These are phyloP conservation scores for Bradypus variegatus DNA, from an alignment of 2,797 vertebrate genomes.

Conservation along the genomic window DNA sequence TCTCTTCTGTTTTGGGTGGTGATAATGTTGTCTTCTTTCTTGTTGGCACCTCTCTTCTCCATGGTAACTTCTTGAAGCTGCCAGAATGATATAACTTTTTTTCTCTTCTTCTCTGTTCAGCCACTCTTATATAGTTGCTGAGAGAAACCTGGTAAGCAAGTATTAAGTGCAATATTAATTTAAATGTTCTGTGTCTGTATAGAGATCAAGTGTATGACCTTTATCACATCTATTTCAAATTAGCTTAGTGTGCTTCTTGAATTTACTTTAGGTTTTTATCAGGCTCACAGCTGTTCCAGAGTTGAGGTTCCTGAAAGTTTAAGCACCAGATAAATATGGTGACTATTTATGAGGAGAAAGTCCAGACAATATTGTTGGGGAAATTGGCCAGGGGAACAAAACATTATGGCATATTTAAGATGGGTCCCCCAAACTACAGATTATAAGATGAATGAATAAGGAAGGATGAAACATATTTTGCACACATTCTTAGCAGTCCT, in stretches of 20 bases:
- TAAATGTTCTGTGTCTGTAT: neutral
- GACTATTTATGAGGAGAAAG: neutral
- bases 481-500: neutral
- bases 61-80: constrained; percentile 30
- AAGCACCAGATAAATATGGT: neutral
- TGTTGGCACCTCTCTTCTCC: neutral
- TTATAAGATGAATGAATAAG: neutral
- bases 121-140: constrained; percentile 25
- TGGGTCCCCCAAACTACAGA: neutral
- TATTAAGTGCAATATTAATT: constrained; percentile 42
- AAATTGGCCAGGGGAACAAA: neutral
- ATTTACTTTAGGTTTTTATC: neutral
- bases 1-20: neutral
- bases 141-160: constrained; percentile 27
- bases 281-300: neutral
- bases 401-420: neutral
- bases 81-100: constrained; percentile 3
- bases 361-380: neutral
- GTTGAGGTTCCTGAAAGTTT: neutral
- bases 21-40: neutral
- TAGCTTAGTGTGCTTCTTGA: neutral
- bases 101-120: neutral
- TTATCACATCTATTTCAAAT: constrained; percentile 1
- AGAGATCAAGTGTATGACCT: neutral
- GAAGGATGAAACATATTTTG: neutral